Evolutionary conservation across 2,113 vertebrate species (phyloP).

Genomic region (Hipposideros armiger): DNA sequence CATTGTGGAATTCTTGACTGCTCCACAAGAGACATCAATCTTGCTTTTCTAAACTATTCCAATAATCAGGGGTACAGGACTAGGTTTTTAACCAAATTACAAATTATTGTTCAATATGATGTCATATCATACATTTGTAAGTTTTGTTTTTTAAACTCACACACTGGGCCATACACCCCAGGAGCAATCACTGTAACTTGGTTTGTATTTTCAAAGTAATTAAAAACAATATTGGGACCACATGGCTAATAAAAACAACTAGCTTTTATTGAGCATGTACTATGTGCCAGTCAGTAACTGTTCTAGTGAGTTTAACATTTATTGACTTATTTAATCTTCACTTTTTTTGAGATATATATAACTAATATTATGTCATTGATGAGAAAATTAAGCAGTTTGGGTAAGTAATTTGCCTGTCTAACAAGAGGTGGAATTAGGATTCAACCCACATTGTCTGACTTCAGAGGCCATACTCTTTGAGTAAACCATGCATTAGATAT

Average conservation of each 20-base stretch:
- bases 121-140: neutral
- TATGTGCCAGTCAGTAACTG: neutral
- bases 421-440: neutral
- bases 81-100: conserved; percentile 46
- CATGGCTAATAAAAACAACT: neutral
- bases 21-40: conserved; percentile 66
- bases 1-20: conserved; percentile 2
- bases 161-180: neutral
- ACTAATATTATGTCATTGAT: neutral
- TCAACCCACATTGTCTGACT: neutral
- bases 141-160: conserved; percentile 17
- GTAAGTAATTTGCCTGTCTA: neutral
- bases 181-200: neutral
- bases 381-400: neutral
- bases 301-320: neutral
- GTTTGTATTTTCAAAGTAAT: neutral
- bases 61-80: neutral
- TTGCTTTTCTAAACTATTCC: conserved; percentile 27
- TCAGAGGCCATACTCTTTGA: neutral
- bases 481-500: neutral
- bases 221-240: neutral
- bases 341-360: neutral
- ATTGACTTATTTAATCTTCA: conserved; percentile 3
- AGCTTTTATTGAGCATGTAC: neutral
- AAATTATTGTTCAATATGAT: neutral